phyloP scores from a whole-genome alignment of 2,113 vertebrate genomes.

The Phasianus colchicus region DNA sequence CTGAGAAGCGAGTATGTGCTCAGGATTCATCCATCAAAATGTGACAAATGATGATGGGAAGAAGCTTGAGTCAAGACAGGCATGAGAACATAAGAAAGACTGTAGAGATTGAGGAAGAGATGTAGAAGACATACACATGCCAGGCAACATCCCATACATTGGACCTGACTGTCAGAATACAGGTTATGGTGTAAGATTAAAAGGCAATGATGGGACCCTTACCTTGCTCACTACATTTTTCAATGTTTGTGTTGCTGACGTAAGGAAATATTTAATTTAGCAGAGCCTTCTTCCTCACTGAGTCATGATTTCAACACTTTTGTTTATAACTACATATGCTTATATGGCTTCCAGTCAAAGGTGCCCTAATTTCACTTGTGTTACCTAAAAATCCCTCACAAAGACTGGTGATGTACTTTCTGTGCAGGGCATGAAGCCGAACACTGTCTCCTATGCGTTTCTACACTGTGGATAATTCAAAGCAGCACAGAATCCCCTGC shows the following conservation, averaged over 20 bases:
- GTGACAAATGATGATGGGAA: not conserved
- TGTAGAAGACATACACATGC: not conserved
- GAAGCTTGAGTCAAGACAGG: not conserved
- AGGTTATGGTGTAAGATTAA: not conserved
- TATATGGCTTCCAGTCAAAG: not conserved
- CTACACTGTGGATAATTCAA: not conserved
- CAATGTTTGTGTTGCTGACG: not conserved
- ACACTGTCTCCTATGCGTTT: not conserved
- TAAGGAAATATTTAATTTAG: not conserved
- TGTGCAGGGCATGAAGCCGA: not conserved
- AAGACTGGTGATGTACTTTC: rapidly evolving
- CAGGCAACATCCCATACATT: not conserved
- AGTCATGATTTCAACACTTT: not conserved
- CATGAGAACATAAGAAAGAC: not conserved
- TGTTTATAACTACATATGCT: not conserved
- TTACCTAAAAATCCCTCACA: not conserved
- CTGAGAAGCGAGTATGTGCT: not conserved
- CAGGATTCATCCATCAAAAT: not conserved
- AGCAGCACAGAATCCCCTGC: not conserved
- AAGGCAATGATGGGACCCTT: not conserved
- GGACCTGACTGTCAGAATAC: not conserved
- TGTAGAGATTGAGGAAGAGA: not conserved
- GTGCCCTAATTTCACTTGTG: not conserved
- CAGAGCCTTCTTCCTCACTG: not conserved
- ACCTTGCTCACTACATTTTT: not conserved